Evolutionary conservation across 30 jellyfish, hydroid and myxozoan species (phyloP).

Genomic region (Aurelia sp.): DNA sequence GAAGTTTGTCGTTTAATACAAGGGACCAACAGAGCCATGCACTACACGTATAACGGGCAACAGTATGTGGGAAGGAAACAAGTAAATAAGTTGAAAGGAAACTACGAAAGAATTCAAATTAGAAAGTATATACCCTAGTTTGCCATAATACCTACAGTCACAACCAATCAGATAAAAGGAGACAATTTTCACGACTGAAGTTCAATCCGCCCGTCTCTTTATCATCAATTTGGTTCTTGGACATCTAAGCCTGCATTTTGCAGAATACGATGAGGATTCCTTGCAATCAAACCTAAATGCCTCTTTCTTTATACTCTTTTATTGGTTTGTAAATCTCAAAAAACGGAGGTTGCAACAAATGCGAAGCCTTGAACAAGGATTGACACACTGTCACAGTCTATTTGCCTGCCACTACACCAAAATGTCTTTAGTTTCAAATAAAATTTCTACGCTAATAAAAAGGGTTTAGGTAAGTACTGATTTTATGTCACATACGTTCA

Average conservation of each 20-base stretch:
- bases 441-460: not conserved
- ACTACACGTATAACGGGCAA: no score
- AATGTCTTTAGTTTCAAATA: not conserved
- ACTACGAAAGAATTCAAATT: not conserved
- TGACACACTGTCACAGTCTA: no score
- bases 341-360: no score
- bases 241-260: no score
- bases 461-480: not conserved
- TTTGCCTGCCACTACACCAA: not conserved
- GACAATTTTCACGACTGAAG: constrained; percentile 45
- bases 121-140: not conserved
- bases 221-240: constrained; percentile 22
- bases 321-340: no score
- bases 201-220: constrained; percentile 78
- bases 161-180: constrained; percentile 30
- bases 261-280: no score
- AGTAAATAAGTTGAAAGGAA: no score
- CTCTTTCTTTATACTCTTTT: no score
- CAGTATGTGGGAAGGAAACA: no score
- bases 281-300: no score
- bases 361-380: no score
- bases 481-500: constrained; percentile 26
- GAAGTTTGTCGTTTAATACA: not conserved
- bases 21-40: no score
- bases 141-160: not conserved